Base-by-base conservation (phyloP, 2,113 vertebrate species). In the Anarhynchus alexandrinus region DNA sequence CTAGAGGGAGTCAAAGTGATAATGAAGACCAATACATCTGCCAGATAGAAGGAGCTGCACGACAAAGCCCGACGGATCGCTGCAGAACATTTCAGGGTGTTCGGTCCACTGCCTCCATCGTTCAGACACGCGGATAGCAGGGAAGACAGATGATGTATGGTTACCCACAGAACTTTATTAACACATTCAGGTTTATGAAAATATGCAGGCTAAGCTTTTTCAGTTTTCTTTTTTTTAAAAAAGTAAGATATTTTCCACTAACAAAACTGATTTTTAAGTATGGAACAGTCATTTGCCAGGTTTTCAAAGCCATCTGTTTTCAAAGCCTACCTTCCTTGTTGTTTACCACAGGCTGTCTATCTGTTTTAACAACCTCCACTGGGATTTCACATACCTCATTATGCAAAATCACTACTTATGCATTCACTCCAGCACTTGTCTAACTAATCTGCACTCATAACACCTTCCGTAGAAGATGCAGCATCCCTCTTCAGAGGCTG, bases 311-410 rank as follows among this genome's bases (percentile, higher is more conserved):
- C 98, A 98, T 98, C 98, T 98, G 98, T 98, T 98, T 98, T 98
- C 98, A 98, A 98, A 98, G 96, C 94, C 94, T 98, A 98, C 97
- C 98, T 98, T 98, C 97, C 97, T 98, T 95, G 96, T 98, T 98
- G 98, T 98, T 98, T 98, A 98, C 98, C 79, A 88, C 97, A 98
- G 98, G 91, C 98, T 98, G 97, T 98, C 98, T 98, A 97, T 98
- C 98, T 98, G 98, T 98, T 98, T 98, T 98, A 98, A 99, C 98
- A 98, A 98, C 98, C 97, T 98, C 98, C 98, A 62, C 94, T 97
- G 98, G 98, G 98, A 98, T 98, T 98, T 97, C 97, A 96, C 96
- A 98, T 59, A 94, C 96, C 98, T 98, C 98, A 98, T 98, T 98
- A 98, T 98, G 98, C 98, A 98, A 98, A 98, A 98, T 96, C 96